These are phyloP conservation scores for Caloenas nicobarica DNA, from an alignment of 2,113 vertebrate species.

Conservation along the genomic window DNA sequence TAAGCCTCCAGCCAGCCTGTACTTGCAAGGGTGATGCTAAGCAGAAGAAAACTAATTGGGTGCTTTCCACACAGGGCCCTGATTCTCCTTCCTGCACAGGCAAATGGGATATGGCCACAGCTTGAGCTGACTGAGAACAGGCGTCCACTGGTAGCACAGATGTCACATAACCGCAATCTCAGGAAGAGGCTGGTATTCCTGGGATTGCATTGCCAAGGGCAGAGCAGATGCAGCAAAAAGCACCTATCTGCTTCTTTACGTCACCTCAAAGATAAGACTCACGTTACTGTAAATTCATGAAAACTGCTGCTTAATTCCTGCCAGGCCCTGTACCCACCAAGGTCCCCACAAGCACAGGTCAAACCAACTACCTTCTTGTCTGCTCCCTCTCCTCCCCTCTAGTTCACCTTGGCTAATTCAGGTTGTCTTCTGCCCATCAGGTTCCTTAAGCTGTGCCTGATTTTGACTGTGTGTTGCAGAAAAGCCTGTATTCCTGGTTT, in stretches of 20 bases:
- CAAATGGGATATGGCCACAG: background rate
- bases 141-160: fast-evolving
- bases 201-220: background rate
- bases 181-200: background rate
- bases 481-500: background rate
- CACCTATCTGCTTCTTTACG: background rate
- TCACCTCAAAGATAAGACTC: background rate
- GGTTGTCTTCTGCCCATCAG: background rate
- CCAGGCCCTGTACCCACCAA: background rate
- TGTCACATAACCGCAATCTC: fast-evolving
- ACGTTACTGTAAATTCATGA: background rate
- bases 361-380: background rate
- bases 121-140: background rate
- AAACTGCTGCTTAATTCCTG: background rate
- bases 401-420: background rate
- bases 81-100: background rate
- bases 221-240: background rate
- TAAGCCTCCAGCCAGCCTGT: background rate
- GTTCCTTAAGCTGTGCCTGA: background rate
- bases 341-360: fast-evolving
- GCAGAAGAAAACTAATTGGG: background rate
- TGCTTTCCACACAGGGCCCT: background rate
- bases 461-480: background rate
- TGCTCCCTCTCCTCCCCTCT: background rate
- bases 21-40: background rate